phyloP scores from a whole-genome alignment of 2,113 vertebrate species.

The Oncorhynchus nerka region DNA sequence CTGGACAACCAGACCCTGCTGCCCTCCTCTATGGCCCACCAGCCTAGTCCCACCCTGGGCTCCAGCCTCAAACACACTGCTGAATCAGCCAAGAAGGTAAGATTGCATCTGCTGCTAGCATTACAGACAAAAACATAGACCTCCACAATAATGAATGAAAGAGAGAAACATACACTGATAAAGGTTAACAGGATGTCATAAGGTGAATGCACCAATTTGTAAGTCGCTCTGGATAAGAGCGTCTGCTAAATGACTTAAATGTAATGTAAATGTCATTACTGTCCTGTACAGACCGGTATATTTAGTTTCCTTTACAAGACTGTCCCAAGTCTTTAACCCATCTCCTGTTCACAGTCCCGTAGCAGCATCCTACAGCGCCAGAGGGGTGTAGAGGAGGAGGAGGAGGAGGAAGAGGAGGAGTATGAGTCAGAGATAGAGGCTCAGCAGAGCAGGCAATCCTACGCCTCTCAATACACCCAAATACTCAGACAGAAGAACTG shows the following conservation, averaged over 20 bases:
- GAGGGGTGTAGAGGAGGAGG: slow-evolving; percentile 43
- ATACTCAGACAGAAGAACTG: slow-evolving; percentile 30
- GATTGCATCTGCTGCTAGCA: neutral
- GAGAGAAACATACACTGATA: neutral
- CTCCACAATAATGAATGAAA: neutral
- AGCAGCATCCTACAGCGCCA: slow-evolving; percentile 40
- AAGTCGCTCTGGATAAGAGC: too few species aligned
- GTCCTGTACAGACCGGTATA: neutral
- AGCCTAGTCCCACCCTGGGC: slow-evolving; percentile 14
- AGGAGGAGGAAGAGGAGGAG: slow-evolving; percentile 41
- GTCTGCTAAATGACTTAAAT: too few species aligned
- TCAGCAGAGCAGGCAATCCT: slow-evolving; percentile 49
- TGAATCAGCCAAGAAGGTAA: slow-evolving; percentile 56
- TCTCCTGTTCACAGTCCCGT: slow-evolving; percentile 39
- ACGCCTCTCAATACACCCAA: slow-evolving; percentile 55
- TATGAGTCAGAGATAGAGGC: slow-evolving; percentile 44
- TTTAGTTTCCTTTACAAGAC: neutral
- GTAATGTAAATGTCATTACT: too few species aligned
- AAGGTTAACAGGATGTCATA: too few species aligned
- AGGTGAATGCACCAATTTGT: too few species aligned
- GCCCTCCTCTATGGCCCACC: slow-evolving; percentile 7
- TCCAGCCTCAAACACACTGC: neutral
- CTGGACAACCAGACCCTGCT: neutral
- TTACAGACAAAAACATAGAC: neutral
- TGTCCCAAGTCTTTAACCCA: neutral